A percentile compares a stretch with the other conserved stretches of the same genome.
Evolutionary conservation across 2,113 vertebrate genomes (phyloP).

Genomic region (Entelurus aequoreus): DNA sequence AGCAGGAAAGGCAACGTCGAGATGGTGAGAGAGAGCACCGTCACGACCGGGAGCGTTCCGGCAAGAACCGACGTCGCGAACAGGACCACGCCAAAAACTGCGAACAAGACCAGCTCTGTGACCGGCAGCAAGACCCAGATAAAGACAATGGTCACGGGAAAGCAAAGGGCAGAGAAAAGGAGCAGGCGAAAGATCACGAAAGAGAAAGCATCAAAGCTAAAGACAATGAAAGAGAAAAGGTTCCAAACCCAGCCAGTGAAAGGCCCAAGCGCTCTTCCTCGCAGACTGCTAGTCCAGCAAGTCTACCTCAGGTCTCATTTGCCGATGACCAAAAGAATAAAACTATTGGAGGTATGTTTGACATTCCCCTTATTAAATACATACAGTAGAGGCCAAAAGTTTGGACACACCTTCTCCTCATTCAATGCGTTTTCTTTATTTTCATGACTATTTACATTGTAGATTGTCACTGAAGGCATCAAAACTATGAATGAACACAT

Average conservation of each 20-base stretch:
- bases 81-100: conserved; percentile 59
- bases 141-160: conserved; percentile 51
- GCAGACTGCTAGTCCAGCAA: conserved; percentile 68
- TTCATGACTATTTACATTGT: no score
- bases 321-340: conserved; percentile 76
- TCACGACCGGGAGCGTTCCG: conserved; percentile 59
- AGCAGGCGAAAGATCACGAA: conserved; percentile 51
- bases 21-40: conserved; percentile 68
- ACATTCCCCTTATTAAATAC: background rate
- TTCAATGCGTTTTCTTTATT: no score
- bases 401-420: no score
- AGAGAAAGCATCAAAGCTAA: conserved; percentile 33
- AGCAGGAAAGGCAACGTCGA: conserved; percentile 65
- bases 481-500: no score
- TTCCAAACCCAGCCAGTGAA: conserved; percentile 36
- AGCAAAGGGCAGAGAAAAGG: conserved; percentile 52
- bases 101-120: conserved; percentile 63
- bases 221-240: conserved; percentile 52
- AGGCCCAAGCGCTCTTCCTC: conserved; percentile 24
- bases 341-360: conserved; percentile 49
- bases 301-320: conserved; percentile 73
- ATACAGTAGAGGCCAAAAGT: background rate
- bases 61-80: conserved; percentile 55
- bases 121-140: conserved; percentile 64
- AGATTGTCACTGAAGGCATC: no score